Evolutionary conservation across 2,888 invertebrate species (phyloP).

Genomic region (Lumbricus terrestris): DNA sequence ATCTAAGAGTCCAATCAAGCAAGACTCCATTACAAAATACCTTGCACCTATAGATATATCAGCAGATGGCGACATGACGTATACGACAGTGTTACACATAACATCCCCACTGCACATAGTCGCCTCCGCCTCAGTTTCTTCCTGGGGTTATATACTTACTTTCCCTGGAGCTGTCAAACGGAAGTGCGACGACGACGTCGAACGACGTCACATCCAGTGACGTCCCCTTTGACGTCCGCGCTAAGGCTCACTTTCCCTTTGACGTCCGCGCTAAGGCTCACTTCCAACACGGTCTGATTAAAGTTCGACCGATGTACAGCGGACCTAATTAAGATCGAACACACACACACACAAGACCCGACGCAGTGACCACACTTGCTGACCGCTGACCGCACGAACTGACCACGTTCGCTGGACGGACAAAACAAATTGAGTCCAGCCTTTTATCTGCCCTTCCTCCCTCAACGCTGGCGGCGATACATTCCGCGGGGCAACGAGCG

Average conservation of each 20-base stretch:
- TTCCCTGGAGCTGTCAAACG: not conserved
- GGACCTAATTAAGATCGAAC: constrained; percentile 17
- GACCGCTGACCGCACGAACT: not conserved
- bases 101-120: too few species aligned
- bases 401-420: not conserved
- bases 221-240: not conserved
- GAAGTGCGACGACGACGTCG: not conserved
- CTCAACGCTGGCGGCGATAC: not conserved
- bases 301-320: not conserved
- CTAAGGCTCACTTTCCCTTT: too few species aligned
- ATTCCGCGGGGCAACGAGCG: constrained; percentile 8
- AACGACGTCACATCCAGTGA: not conserved
- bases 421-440: constrained; percentile 17
- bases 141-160: not conserved
- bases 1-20: too few species aligned
- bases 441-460: constrained; percentile 7
- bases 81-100: not conserved
- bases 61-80: not conserved
- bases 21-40: too few species aligned
- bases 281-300: constrained; percentile 4
- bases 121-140: not conserved
- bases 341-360: not conserved
- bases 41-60: too few species aligned
- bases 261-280: not conserved
- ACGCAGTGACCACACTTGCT: not conserved